Evolutionary conservation across 2,888 invertebrate genomes (phyloP).

Genomic region (Calameuta filiformis): DNA sequence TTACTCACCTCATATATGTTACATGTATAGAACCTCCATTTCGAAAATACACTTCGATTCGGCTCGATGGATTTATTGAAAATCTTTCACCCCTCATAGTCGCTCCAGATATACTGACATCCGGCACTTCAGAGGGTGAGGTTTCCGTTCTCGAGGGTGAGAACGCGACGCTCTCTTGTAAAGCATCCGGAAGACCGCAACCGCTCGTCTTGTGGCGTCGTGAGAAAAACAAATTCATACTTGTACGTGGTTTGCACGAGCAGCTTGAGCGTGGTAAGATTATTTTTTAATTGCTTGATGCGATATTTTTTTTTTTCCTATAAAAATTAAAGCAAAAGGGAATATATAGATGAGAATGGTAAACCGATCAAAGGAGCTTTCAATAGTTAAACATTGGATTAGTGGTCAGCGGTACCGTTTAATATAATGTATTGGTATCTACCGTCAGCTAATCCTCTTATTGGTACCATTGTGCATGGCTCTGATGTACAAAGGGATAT

Average conservation of each 20-base stretch:
- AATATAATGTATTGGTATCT: not conserved
- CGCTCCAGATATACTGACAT: constrained; percentile 82
- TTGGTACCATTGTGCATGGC: not conserved
- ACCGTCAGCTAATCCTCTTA: not conserved
- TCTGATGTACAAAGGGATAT: not conserved
- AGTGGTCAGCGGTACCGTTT: not conserved
- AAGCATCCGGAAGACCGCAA: constrained; percentile 78
- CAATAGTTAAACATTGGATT: not conserved
- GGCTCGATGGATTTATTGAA: not conserved
- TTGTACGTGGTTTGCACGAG: constrained; percentile 52
- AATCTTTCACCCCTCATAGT: constrained; percentile 67
- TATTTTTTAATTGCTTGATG: constrained; percentile 25
- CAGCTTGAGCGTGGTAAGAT: constrained; percentile 29
- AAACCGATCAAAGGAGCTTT: not conserved
- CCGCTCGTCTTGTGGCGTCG: constrained; percentile 71
- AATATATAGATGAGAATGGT: not conserved
- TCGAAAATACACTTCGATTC: not conserved
- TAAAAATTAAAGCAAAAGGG: too few relatives aligned
- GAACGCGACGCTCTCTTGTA: constrained; percentile 79
- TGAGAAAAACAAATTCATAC: constrained; percentile 54
- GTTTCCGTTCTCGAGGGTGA: constrained; percentile 79
- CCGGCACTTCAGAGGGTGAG: constrained; percentile 79
- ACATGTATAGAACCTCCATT: not conserved
- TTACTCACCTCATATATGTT: not conserved
- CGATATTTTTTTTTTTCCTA: not conserved